Evolutionary conservation across 2,797 vertebrate genomes (phyloP).

Genomic region (Acanthornis magna): DNA sequence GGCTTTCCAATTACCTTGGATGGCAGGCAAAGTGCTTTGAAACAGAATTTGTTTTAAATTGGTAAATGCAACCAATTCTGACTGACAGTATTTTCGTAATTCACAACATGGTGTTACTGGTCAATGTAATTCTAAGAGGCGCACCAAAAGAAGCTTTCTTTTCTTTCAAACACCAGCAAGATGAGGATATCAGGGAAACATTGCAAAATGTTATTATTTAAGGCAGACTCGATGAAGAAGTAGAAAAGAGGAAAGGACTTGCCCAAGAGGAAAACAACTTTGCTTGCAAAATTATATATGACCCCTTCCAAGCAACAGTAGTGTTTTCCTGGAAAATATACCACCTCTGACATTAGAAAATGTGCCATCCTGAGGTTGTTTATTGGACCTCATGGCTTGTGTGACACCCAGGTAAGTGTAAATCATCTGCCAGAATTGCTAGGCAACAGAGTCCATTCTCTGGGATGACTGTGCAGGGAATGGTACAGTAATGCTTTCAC

Average conservation of each 20-base stretch:
- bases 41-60: conserved; percentile 74
- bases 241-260: not conserved
- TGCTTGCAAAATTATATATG: conserved; percentile 31
- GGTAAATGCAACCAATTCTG: conserved; percentile 65
- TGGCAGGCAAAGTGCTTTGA: conserved; percentile 69
- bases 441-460: not conserved
- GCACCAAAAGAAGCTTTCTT: conserved; percentile 26
- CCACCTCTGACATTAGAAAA: not conserved
- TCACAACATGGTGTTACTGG: conserved; percentile 50
- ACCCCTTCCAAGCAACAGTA: not conserved
- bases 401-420: not conserved
- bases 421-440: not conserved
- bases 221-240: not conserved
- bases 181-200: not conserved
- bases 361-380: not conserved
- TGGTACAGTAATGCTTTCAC: not conserved
- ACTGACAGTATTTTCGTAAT: conserved; percentile 71
- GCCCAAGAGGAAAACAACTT: conserved; percentile 37
- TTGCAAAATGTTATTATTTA: not conserved
- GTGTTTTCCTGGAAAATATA: not conserved
- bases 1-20: conserved; percentile 75
- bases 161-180: conserved; percentile 34
- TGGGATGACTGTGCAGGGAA: not conserved
- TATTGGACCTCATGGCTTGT: not conserved
- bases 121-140: conserved; percentile 51